Base-by-base conservation (phyloP, 2,113 vertebrate genomes). In the Trinectes maculatus region DNA sequence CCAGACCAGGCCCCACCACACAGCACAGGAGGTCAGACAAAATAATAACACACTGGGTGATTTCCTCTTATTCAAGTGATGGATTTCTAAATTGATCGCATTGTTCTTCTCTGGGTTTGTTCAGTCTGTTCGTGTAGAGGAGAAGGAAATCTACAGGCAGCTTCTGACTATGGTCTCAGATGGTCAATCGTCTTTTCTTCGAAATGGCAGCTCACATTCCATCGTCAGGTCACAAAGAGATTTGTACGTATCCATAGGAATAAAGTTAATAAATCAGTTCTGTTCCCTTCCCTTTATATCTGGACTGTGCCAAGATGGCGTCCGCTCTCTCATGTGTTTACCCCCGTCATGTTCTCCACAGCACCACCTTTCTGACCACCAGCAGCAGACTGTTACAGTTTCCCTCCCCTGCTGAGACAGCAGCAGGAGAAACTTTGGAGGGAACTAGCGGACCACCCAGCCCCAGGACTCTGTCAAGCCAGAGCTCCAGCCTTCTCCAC, bases 101-200 rank as follows among this genome's bases (percentile, higher is more conserved):
- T 62, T 15, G 9, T 39, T 60, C 31, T 44, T 1, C 21, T 61
- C 3, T 49, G 51, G 60, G 55, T 60, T 62, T 49, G 25, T 72
- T 12, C 56, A 98, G 97, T 96, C 94, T 0, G 93, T 98, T 69
- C 74, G 92, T 57, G 93, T 95, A 73, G 96, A 95, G 54, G 96
- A 98, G 84, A 95, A 94, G 61, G 96, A 97, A 77, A 93, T 98
- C 58, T 99, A 99, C 87, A 89, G 94, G 79, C 96, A 97, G 75
- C 85, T 99, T 69, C 90, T 98, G 33, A 91, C 95, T 83, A 91
- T 98, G 91, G 95, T 98, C 49, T 95, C 96, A 0, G 94, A 80
- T 40, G 87, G 90, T 58, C 92, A 92, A 73, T 92, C 90, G 0
- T 83, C 89, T 37, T 87, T 80, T 26, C 80, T 88, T 67, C 77